phyloP scores from a whole-genome alignment of 1,140 invertebrate species.

The Neodiprion lecontei region DNA sequence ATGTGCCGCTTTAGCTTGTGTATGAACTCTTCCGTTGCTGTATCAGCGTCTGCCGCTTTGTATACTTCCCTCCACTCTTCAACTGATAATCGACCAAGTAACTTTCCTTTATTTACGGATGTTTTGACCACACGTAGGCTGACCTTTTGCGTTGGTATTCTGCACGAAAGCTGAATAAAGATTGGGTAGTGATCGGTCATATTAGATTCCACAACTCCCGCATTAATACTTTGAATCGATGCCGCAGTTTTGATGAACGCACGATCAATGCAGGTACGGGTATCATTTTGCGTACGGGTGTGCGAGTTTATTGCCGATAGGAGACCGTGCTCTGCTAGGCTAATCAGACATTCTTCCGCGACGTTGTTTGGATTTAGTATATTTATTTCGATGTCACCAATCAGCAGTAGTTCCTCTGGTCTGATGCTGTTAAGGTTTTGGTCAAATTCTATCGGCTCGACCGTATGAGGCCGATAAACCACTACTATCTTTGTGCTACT shows the following conservation, averaged over 20 bases:
- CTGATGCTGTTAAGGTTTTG: neutral
- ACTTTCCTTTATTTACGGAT: neutral
- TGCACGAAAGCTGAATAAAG: neutral
- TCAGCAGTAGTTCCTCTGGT: constrained; percentile 10
- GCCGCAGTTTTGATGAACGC: neutral
- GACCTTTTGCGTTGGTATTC: neutral
- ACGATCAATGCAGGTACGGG: constrained; percentile 5
- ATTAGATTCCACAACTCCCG: neutral
- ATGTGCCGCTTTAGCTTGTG: neutral
- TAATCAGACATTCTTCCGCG: constrained; percentile 13
- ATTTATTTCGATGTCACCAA: constrained; percentile 17
- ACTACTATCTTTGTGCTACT: neutral
- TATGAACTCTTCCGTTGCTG: neutral
- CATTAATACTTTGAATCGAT: neutral
- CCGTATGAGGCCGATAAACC: constrained; percentile 12
- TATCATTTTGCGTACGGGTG: neutral
- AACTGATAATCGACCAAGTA: neutral
- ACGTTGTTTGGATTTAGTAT: neutral
- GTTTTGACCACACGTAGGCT: neutral
- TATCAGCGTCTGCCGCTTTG: neutral
- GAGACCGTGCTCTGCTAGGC: neutral
- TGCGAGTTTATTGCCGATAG: constrained; percentile 6
- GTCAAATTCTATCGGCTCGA: neutral
- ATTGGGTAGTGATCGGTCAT: constrained; percentile 16
- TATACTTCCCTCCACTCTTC: neutral